A percentile compares a stretch with the other conserved stretches of the same genome.
phyloP scores from a whole-genome alignment of 2,888 invertebrate genomes.

The Lasioglossum vierecki region DNA sequence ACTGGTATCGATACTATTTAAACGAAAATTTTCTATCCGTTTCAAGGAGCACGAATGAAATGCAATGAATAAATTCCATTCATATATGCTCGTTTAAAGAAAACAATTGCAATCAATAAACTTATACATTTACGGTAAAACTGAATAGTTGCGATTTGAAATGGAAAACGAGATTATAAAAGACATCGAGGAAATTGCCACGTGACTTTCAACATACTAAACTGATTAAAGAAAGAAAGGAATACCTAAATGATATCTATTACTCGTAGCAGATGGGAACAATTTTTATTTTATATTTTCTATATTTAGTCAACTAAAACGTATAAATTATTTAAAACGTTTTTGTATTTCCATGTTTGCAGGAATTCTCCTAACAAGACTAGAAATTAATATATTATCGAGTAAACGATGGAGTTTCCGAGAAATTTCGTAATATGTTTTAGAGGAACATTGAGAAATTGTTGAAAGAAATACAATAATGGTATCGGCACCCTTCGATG shows the following conservation, averaged over 20 bases:
- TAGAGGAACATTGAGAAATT: too few relatives aligned
- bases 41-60: not conserved
- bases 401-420: too few relatives aligned
- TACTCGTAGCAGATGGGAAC: not conserved
- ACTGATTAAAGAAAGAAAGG: not conserved
- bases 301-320: too few relatives aligned
- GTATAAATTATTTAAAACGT: too few relatives aligned
- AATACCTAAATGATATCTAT: not conserved
- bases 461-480: too few relatives aligned
- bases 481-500: not conserved
- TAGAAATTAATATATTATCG: too few relatives aligned
- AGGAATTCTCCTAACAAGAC: too few relatives aligned
- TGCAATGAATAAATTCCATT: not conserved
- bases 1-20: not conserved
- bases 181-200: not conserved
- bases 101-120: not conserved
- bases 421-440: too few relatives aligned
- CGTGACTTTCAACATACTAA: not conserved
- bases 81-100: not conserved
- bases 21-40: not conserved
- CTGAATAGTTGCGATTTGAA: too few relatives aligned
- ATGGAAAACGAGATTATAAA: not conserved
- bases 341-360: too few relatives aligned
- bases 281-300: not conserved
- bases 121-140: not conserved